These are phyloP conservation scores for Tetragonula carbonaria DNA, from an alignment of 2,888 invertebrate genomes.

Conservation along the genomic window DNA sequence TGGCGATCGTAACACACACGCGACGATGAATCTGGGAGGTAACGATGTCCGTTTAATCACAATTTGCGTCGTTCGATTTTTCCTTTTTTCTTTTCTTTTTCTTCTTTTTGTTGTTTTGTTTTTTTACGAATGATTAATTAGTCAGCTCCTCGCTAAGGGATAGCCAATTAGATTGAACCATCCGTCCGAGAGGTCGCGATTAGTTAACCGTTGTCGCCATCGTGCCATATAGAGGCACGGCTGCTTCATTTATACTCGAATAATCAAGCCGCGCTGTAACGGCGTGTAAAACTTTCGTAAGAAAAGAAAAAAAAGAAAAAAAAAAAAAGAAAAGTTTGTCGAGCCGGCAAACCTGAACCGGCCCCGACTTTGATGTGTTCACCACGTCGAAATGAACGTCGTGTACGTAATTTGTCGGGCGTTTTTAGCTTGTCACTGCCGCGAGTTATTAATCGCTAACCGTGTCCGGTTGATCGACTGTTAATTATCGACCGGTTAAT, in stretches of 20 bases:
- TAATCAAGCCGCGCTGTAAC: conserved; percentile 35
- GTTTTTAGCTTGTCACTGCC: conserved; percentile 24
- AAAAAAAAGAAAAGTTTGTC: neutral
- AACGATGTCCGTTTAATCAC: conserved; percentile 61
- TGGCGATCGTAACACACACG: conserved; percentile 25
- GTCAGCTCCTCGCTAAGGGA: conserved; percentile 36
- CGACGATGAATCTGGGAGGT: conserved; percentile 18
- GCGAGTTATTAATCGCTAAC: conserved; percentile 25
- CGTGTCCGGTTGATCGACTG: conserved; percentile 33
- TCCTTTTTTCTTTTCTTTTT: too few species aligned
- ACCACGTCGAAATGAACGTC: conserved; percentile 17
- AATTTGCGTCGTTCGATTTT: conserved; percentile 56
- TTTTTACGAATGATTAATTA: conserved; percentile 70
- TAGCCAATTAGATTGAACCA: conserved; percentile 71
- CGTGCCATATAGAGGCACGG: conserved; percentile 2
- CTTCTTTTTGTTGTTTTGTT: conserved; percentile 13
- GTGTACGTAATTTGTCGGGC: conserved; percentile 24
- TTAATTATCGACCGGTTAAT: conserved; percentile 26
- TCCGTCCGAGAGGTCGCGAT: conserved; percentile 52
- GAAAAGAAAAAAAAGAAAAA: too few species aligned
- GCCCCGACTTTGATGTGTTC: conserved; percentile 32
- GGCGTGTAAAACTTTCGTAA: neutral
- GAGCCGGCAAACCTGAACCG: neutral
- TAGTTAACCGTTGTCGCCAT: conserved; percentile 53
- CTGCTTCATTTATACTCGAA: conserved; percentile 58